Conservation (phyloP, 2,797 vertebrate species). For the Lophotriccus pileatus region DNA sequence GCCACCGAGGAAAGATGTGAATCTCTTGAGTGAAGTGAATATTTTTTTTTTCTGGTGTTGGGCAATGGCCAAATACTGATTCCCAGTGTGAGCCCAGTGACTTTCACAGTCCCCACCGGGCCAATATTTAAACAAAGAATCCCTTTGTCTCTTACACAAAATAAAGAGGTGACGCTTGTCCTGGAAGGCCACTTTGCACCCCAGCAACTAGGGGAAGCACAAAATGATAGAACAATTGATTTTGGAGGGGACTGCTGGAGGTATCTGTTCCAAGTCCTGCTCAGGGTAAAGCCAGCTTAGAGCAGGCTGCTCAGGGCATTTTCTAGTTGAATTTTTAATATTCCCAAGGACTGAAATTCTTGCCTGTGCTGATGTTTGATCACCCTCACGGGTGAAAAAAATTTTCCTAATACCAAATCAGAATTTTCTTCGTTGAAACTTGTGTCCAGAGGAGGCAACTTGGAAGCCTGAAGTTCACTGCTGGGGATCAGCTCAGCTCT, state of each 20-base stretch:
- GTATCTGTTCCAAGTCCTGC: not conserved
- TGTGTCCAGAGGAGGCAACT: not conserved
- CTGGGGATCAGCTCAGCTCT: not conserved
- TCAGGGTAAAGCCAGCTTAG: not conserved
- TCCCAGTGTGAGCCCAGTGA: fast-evolving
- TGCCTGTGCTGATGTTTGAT: fast-evolving
- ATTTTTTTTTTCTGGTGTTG: not conserved
- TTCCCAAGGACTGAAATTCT: not conserved
- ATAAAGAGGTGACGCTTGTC: not conserved
- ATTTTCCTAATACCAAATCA: not conserved
- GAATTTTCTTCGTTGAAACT: not conserved
- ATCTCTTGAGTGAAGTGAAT: not conserved
- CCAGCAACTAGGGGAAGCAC: not conserved
- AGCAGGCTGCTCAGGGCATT: not conserved
- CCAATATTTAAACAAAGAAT: not conserved
- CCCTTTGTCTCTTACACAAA: not conserved
- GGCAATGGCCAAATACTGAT: not conserved
- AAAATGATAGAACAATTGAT: not conserved
- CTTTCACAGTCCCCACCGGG: not conserved
- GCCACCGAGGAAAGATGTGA: not conserved
- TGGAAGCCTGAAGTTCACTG: not conserved
- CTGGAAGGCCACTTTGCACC: not conserved
- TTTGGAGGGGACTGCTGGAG: not conserved
- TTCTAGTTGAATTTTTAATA: not conserved
- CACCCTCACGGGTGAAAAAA: not conserved